phyloP scores from a whole-genome alignment of 35 echinoderm and acorn worm species.

The Heliocidaris erythrogramma region DNA sequence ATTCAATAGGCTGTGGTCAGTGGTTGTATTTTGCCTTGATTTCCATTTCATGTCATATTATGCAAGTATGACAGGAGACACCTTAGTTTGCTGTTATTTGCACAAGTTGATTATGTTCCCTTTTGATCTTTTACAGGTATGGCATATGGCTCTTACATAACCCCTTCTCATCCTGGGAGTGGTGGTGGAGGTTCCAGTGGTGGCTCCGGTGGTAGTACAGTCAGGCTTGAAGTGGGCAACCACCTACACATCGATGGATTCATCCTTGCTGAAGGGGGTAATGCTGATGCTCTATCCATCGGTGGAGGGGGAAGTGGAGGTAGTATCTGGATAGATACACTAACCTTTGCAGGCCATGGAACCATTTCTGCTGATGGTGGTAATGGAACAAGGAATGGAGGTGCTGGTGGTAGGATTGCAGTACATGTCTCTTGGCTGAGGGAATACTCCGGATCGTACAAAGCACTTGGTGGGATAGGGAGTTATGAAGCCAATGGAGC shows the following conservation, averaged over 20 bases:
- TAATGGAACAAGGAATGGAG: constrained; percentile 64
- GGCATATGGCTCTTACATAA: constrained; percentile 79
- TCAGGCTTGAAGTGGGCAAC: constrained; percentile 67
- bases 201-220: constrained; percentile 73
- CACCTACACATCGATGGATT: constrained; percentile 80
- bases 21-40: no score
- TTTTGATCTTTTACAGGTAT: constrained; percentile 50
- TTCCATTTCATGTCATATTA: no score
- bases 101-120: background rate
- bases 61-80: no score
- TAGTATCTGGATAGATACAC: constrained; percentile 74
- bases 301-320: constrained; percentile 90
- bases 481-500: constrained; percentile 59
- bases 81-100: background rate
- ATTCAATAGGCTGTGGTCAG: no score
- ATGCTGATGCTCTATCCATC: constrained; percentile 53
- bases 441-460: constrained; percentile 71
- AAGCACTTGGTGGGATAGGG: constrained; percentile 63
- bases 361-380: constrained; percentile 74
- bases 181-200: constrained; percentile 72
- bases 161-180: constrained; percentile 75
- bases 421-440: constrained; percentile 86
- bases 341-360: constrained; percentile 86
- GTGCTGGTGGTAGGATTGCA: constrained; percentile 85
- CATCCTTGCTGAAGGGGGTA: constrained; percentile 61